phyloP scores from a whole-genome alignment of 2,888 invertebrate genomes.

The Troides aeacus region DNA sequence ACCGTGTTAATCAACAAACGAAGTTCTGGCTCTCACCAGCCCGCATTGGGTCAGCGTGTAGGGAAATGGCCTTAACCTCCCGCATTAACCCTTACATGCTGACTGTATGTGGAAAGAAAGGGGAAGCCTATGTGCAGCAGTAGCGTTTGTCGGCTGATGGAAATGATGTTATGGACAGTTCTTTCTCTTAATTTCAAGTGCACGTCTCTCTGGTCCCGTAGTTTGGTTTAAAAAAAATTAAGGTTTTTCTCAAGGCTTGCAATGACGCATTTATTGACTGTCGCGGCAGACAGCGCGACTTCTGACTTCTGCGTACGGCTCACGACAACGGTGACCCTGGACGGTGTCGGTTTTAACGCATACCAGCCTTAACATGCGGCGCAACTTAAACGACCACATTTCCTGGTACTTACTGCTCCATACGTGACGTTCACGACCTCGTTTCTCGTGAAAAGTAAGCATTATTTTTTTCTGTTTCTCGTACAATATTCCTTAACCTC shows the following conservation, averaged over 20 bases:
- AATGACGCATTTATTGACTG: constrained; percentile 8
- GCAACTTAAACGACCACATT: constrained; percentile 35
- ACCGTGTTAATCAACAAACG: no score
- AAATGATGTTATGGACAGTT: no score
- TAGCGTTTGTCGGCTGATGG: no score
- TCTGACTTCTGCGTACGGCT: constrained; percentile 18
- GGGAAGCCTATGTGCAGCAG: no score
- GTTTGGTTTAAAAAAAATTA: not conserved
- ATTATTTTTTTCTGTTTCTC: not conserved
- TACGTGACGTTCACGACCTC: constrained; percentile 33
- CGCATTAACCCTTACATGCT: no score
- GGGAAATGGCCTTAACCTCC: no score
- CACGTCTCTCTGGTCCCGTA: no score
- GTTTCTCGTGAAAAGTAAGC: constrained; percentile 13
- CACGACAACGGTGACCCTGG: constrained; percentile 25
- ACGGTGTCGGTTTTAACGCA: constrained; percentile 24
- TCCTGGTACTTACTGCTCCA: constrained; percentile 34
- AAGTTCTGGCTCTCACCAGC: no score
- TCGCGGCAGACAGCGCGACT: constrained; percentile 23
- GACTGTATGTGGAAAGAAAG: no score
- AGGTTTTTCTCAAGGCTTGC: not conserved
- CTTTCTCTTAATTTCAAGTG: no score
- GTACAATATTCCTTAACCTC: no score
- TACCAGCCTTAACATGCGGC: constrained; percentile 30
- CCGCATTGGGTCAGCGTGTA: no score